phyloP scores from a whole-genome alignment of 1,140 invertebrate genomes.

The Coboldia fuscipes region DNA sequence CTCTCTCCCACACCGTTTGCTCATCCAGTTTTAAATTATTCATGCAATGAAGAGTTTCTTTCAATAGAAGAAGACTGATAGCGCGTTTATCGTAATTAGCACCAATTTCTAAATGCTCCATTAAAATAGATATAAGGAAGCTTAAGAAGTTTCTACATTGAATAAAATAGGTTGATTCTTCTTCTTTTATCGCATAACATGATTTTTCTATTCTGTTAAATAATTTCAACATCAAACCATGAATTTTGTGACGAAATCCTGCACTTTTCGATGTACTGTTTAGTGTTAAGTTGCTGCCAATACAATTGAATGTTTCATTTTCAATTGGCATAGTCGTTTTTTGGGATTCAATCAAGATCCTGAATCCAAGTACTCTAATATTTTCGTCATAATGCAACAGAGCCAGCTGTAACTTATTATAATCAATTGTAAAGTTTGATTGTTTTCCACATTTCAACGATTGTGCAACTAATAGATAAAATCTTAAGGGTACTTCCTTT shows the following conservation, averaged over 20 bases:
- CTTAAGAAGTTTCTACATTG: conserved; percentile 9
- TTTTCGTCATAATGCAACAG: conserved; percentile 11
- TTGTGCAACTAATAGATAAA: not conserved
- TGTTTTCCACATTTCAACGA: conserved; percentile 7
- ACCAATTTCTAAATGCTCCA: conserved; percentile 28
- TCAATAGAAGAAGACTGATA: conserved; percentile 17
- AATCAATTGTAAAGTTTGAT: conserved; percentile 1
- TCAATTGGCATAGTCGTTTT: conserved; percentile 46
- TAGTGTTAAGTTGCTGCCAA: conserved; percentile 39
- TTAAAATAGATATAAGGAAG: conserved; percentile 20
- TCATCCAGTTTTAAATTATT: too few relatives aligned
- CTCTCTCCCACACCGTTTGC: conserved; percentile 15
- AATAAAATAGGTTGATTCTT: conserved; percentile 4
- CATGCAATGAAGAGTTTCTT: too few relatives aligned
- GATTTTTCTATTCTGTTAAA: conserved; percentile 7
- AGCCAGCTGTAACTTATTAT: conserved; percentile 4
- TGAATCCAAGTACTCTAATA: conserved; percentile 31
- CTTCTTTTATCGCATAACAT: conserved; percentile 8
- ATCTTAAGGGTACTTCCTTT: not conserved
- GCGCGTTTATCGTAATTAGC: conserved; percentile 47
- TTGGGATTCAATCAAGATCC: conserved; percentile 48
- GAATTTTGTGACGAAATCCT: conserved; percentile 30
- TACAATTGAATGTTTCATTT: conserved; percentile 37
- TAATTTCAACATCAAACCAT: conserved; percentile 40
- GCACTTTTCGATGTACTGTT: conserved; percentile 53